Evolutionary conservation across 2,113 vertebrate species (phyloP).

Genomic region (Genyomyrus donnyi): DNA sequence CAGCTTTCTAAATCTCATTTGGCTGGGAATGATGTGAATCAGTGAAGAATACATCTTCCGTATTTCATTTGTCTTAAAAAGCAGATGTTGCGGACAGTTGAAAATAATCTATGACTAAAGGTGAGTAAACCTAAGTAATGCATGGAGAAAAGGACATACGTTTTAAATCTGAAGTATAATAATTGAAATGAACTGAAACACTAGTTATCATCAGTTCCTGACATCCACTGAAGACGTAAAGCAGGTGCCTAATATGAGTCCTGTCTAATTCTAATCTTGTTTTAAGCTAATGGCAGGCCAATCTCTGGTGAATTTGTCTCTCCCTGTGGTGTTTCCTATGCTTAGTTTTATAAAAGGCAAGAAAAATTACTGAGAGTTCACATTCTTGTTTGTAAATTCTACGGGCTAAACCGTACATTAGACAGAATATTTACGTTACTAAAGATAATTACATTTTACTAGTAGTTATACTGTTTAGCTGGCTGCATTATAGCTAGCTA

Average conservation of each 20-base stretch:
- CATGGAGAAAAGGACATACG: not conserved
- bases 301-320: not conserved
- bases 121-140: not conserved
- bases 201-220: not conserved
- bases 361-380: not conserved
- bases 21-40: not conserved
- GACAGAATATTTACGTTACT: not conserved
- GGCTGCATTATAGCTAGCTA: not conserved
- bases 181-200: not conserved
- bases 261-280: not conserved
- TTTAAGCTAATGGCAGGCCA: not conserved
- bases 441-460: not conserved
- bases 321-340: not conserved
- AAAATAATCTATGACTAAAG: not conserved
- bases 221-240: not conserved
- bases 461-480: not conserved
- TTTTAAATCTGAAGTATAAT: not conserved
- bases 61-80: not conserved
- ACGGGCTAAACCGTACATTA: not conserved
- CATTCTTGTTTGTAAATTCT: not conserved
- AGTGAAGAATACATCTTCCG: not conserved
- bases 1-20: not conserved
- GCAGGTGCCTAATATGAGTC: not conserved
- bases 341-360: not conserved
- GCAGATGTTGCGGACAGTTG: not conserved